A percentile compares a stretch with the other conserved stretches of the same genome.
These are phyloP conservation scores for Cotesia vestalis DNA, from an alignment of 1,140 invertebrate species.

Conservation along the genomic window DNA sequence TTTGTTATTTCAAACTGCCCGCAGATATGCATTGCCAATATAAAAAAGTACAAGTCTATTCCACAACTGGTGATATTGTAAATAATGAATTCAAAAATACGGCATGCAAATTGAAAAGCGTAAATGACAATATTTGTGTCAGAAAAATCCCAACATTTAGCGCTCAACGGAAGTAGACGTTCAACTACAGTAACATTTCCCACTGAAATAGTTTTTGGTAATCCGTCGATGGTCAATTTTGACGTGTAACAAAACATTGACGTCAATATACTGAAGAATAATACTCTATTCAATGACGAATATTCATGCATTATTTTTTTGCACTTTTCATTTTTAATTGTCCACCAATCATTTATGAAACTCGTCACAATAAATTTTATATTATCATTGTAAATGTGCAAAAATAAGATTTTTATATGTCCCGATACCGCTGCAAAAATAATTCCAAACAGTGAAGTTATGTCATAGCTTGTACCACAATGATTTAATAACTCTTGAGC, in stretches of 20 bases:
- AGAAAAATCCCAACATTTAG: not conserved
- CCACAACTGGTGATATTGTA: not conserved
- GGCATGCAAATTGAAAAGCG: too few relatives aligned
- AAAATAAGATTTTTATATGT: slow-evolving; percentile 4
- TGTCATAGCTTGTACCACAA: not conserved
- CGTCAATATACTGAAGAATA: not conserved
- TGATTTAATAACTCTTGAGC: not conserved
- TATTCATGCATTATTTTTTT: slow-evolving; percentile 24
- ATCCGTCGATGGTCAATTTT: not conserved
- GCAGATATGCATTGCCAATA: not conserved
- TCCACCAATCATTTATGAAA: slow-evolving; percentile 18
- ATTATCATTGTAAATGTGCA: not conserved
- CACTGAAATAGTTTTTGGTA: not conserved
- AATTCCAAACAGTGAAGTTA: not conserved
- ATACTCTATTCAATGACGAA: slow-evolving; percentile 8
- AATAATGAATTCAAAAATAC: too few relatives aligned
- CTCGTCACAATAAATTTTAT: slow-evolving; percentile 13
- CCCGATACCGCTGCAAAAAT: not conserved
- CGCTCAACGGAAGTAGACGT: not conserved
- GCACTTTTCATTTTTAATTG: not conserved
- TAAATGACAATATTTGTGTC: not conserved
- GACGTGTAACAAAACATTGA: slow-evolving; percentile 11
- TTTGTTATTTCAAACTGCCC: not conserved
- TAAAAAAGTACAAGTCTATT: not conserved
- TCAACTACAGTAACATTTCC: not conserved